Percentiles rank a stretch among this genome's conserved stretches.
Evolutionary conservation across 2,797 vertebrate species (phyloP).

Genomic region (Heliangelus exortis): DNA sequence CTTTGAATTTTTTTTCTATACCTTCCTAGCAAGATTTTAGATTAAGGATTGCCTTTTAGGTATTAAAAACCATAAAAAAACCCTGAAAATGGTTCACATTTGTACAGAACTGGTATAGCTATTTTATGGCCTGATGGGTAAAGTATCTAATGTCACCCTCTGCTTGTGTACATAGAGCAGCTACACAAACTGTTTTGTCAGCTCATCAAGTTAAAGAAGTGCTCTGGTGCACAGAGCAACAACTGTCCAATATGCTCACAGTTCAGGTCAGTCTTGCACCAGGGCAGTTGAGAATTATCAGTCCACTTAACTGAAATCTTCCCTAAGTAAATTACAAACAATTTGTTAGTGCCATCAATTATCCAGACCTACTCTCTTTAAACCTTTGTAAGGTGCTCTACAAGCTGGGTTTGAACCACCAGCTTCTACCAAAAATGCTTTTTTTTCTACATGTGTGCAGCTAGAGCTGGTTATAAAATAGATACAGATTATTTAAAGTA

Average conservation of each 20-base stretch:
- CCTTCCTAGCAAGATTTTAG: neutral
- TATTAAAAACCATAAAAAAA: neutral
- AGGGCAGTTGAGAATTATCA: neutral
- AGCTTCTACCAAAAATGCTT: neutral
- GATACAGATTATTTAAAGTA: neutral
- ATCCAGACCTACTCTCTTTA: neutral
- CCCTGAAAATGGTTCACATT: neutral
- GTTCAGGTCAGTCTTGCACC: neutral
- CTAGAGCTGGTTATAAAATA: neutral
- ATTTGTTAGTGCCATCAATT: neutral
- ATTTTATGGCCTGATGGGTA: neutral
- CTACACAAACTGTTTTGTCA: neutral
- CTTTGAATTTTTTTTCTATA: fast-evolving
- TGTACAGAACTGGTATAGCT: neutral
- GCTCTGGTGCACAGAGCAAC: neutral
- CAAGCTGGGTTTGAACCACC: neutral
- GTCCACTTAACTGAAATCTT: neutral
- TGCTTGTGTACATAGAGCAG: fast-evolving
- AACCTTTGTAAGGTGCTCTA: neutral
- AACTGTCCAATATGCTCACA: neutral
- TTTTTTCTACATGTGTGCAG: neutral
- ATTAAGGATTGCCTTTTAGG: neutral
- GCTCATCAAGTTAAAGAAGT: neutral
- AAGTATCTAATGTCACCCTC: neutral
- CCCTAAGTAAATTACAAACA: neutral